phyloP scores from a whole-genome alignment of 1,140 invertebrate genomes.

The Acyrthosiphon pisum region DNA sequence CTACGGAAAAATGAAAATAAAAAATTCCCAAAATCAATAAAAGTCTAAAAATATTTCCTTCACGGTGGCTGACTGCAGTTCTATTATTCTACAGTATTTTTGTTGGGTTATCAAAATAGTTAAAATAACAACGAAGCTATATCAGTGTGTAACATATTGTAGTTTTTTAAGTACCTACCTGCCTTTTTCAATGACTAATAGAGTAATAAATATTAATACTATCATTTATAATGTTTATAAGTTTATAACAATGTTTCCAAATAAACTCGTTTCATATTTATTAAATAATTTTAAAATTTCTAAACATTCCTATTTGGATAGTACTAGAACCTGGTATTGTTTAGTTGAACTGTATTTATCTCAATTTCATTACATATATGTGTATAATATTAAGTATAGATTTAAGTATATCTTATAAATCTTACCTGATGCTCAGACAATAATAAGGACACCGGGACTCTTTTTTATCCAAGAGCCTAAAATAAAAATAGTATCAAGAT shows the following conservation, averaged over 20 bases:
- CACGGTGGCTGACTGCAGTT: background rate
- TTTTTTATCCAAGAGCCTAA: background rate
- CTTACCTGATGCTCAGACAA: background rate
- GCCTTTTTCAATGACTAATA: background rate
- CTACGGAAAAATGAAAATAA: background rate
- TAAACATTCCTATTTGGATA: background rate
- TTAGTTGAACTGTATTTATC: background rate
- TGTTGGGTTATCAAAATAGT: background rate
- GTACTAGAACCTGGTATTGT: background rate
- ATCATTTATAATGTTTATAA: background rate
- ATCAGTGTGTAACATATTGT: background rate
- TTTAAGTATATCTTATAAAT: too few relatives aligned
- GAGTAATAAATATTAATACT: background rate
- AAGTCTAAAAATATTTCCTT: background rate
- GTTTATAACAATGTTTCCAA: background rate
- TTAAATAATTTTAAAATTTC: too few relatives aligned
- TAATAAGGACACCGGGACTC: background rate
- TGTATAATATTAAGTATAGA: too few relatives aligned
- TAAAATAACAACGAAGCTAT: background rate
- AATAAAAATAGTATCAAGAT: background rate
- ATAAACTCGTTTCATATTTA: background rate
- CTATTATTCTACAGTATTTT: background rate
- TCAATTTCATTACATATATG: background rate
- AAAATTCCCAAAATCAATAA: conserved; percentile 28
- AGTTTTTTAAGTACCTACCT: background rate